Percentiles rank a stretch among this genome's conserved stretches.
Evolutionary conservation across 2,888 invertebrate genomes (phyloP).

Genomic region (Acleris emargana): DNA sequence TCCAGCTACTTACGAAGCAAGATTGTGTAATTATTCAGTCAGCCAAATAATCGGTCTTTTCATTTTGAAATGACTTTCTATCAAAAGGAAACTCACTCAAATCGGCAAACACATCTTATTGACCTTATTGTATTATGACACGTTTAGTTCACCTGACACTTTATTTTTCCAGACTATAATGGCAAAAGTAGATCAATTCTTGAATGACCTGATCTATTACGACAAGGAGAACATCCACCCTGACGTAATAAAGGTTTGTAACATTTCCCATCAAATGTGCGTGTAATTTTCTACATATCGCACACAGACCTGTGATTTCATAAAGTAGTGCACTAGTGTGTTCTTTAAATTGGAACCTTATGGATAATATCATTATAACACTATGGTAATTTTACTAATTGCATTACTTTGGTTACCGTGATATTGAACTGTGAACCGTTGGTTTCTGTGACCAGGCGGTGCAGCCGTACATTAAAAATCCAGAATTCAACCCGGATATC

Average conservation of each 20-base stretch:
- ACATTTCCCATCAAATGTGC: background rate
- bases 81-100: too few species aligned
- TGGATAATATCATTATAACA: too few species aligned
- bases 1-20: too few species aligned
- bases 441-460: constrained; percentile 61
- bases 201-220: constrained; percentile 92
- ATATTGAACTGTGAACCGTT: background rate
- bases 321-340: background rate
- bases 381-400: too few species aligned
- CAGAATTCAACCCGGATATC: constrained; percentile 93
- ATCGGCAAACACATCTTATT: background rate
- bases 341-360: too few species aligned
- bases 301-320: background rate
- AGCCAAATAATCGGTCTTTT: too few species aligned
- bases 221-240: constrained; percentile 97
- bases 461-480: constrained; percentile 85
- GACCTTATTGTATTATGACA: background rate
- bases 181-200: constrained; percentile 94
- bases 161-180: constrained; percentile 86
- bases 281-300: background rate
- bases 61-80: too few species aligned
- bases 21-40: too few species aligned
- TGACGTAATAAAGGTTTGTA: constrained; percentile 90
- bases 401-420: too few species aligned
- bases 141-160: background rate